Evolutionary conservation across 2,113 vertebrate genomes (phyloP).

Genomic region (Ictalurus furcatus): DNA sequence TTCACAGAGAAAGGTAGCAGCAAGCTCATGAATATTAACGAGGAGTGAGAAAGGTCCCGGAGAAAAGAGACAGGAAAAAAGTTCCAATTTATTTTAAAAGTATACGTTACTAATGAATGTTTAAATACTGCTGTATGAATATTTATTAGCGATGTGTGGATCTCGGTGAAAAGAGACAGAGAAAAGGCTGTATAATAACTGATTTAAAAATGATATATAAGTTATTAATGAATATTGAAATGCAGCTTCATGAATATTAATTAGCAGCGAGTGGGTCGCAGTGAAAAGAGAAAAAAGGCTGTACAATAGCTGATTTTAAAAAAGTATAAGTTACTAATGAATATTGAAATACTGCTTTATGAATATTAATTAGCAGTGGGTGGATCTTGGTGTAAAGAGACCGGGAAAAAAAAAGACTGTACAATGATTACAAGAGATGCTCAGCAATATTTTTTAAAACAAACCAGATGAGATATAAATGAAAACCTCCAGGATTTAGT

Average conservation of each 20-base stretch:
- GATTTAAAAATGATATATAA: too few relatives aligned
- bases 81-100: not conserved
- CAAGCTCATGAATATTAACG: slow-evolving; percentile 10
- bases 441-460: too few relatives aligned
- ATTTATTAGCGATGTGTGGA: not conserved
- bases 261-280: not conserved
- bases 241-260: not conserved
- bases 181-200: not conserved
- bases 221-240: not conserved
- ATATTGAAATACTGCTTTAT: not conserved
- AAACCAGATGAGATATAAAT: too few relatives aligned
- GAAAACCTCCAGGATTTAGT: not conserved
- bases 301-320: not conserved
- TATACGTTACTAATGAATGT: not conserved
- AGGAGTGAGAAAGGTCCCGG: not conserved
- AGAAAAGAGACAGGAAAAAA: too few relatives aligned
- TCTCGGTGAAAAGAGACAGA: too few relatives aligned
- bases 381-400: too few relatives aligned
- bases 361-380: not conserved
- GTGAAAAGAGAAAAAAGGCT: not conserved
- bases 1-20: not conserved
- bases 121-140: not conserved
- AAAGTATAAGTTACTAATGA: not conserved
- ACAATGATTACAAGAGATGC: not conserved
- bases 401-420: not conserved